Base-by-base conservation (phyloP, 2,113 vertebrate species). In the Syngnathus floridae region DNA sequence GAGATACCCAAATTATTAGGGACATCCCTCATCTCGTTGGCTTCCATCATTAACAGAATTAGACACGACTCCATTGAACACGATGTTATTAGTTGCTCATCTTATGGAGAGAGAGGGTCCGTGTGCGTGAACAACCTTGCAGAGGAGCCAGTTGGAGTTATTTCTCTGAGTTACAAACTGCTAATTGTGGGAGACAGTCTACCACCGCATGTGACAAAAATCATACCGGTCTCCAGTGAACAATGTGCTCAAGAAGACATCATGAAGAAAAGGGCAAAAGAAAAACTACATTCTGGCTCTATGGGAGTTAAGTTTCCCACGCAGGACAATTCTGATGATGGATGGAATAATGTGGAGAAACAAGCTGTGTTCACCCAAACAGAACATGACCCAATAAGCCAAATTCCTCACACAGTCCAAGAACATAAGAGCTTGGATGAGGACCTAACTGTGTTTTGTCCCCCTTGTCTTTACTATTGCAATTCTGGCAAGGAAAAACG, bases 381-480 rank as follows among this genome's bases (percentile, higher is more conserved):
- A 2, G 75, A 87, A 69, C 49, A 61, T 57, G 12, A 0, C 17
- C 1, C 17, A 60, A 63, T 7, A 73, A 43, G 35, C 43, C 73
- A 59, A 56, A 31, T 21, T 36, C 16, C 22, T 38, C 59, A 65
- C 41, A 52, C 37, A 26, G 13, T 43, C 21, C 22, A 58, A 62
- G 60, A 59, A 52, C 56, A 11, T n/a, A 63, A 69, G 21, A 66
- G 63, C 19, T 71, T 66, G 10, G 74, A 75, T 0, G 66, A 65
- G 0, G 90, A 90, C 52, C 68, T 78, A 22, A 86, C 90, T 0
- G 7, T 79, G 0, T 91, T 94, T 75, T 93, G 92, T 19, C 95
- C 94, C 7, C 94, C 95, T 0, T 83, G 85, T 60, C 89, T 97
- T 22, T 94, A 90, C 76, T 97, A 93, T 78, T 90, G 75, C 26